phyloP scores from a whole-genome alignment of 2,797 vertebrate species.

The Coregonus suidteri region DNA sequence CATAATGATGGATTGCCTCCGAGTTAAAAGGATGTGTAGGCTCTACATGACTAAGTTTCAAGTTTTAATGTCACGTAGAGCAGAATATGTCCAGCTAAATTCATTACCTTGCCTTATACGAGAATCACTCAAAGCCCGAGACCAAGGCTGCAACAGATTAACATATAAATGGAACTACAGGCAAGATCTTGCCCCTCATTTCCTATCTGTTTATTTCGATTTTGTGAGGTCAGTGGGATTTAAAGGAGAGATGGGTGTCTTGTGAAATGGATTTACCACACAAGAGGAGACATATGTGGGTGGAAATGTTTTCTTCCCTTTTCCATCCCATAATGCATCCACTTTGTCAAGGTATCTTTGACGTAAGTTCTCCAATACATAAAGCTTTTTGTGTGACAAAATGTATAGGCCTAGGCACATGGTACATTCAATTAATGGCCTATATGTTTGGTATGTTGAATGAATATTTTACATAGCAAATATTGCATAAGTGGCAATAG shows the following conservation, averaged over 20 bases:
- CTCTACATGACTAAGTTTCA: conserved; percentile 31
- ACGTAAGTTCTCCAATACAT: neutral
- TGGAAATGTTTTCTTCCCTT: neutral
- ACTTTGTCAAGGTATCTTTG: neutral
- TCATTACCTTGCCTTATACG: conserved; percentile 52
- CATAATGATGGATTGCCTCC: conserved; percentile 55
- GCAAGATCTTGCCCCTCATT: conserved; percentile 53
- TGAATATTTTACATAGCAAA: neutral
- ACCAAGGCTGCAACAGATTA: conserved; percentile 66
- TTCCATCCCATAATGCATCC: neutral
- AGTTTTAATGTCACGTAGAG: conserved; percentile 39
- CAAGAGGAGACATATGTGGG: neutral
- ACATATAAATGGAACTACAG: conserved; percentile 73
- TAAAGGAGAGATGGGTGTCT: conserved; percentile 30
- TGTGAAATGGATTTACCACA: conserved; percentile 6
- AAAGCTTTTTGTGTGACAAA: neutral
- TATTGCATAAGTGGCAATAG: conserved; percentile 23
- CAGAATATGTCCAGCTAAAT: conserved; percentile 54
- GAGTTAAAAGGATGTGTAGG: conserved; percentile 49
- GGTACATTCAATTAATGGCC: too few relatives aligned
- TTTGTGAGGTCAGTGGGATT: conserved; percentile 36
- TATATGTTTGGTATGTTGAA: conserved; percentile 9
- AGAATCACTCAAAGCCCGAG: conserved; percentile 56
- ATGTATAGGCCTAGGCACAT: neutral
- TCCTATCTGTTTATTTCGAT: conserved; percentile 38